A percentile compares a stretch with the other conserved stretches of the same genome.
Evolutionary conservation across 2,888 invertebrate genomes (phyloP).

Genomic region (Leptopilina myrica): DNA sequence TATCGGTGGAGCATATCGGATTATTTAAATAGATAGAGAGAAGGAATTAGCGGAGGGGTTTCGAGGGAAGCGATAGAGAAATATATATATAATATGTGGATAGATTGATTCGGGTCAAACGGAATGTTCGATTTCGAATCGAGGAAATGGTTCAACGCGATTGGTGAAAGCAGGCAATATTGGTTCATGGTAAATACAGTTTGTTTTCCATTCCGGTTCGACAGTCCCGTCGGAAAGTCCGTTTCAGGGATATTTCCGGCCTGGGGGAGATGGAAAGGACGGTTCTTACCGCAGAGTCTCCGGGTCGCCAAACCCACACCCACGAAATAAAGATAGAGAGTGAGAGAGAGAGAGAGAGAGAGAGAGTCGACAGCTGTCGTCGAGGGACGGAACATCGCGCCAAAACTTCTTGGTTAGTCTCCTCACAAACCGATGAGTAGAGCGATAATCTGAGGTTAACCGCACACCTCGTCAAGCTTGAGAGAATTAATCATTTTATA

Average conservation of each 20-base stretch:
- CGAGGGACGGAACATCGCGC: no score
- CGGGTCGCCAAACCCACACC: not conserved
- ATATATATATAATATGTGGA: not conserved
- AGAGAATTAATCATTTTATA: no score
- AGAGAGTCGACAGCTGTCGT: no score
- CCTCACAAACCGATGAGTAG: no score
- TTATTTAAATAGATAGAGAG: conserved; percentile 12
- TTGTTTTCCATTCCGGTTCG: conserved; percentile 38
- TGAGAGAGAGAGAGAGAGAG: no score
- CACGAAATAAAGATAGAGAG: no score
- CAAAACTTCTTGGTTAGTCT: no score
- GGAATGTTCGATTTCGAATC: conserved; percentile 27
- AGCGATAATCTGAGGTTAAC: no score
- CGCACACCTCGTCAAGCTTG: no score
- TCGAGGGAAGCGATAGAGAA: not conserved
- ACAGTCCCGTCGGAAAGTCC: conserved; percentile 21
- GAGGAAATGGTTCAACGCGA: conserved; percentile 29
- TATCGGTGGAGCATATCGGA: not conserved
- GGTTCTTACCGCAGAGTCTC: conserved; percentile 24
- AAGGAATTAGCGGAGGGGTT: not conserved
- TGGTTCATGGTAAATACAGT: conserved; percentile 38
- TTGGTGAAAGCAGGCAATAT: conserved; percentile 33
- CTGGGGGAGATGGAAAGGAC: not conserved
- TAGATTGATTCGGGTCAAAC: conserved; percentile 24
- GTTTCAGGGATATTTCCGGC: conserved; percentile 27